Evolutionary conservation across 2,888 invertebrate species (phyloP).

Genomic region (Steromphala cineraria): DNA sequence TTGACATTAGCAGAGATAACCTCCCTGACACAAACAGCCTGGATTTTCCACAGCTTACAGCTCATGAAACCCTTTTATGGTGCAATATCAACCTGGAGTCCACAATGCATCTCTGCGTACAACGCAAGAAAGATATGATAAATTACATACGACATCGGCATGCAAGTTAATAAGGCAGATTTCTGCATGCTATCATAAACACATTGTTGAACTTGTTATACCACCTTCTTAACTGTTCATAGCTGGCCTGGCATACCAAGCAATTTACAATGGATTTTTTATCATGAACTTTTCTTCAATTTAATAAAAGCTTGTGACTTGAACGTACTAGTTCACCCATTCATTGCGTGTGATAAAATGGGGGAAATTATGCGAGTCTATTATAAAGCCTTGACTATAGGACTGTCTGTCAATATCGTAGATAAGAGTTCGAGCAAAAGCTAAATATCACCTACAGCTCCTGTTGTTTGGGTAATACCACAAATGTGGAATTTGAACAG

Average conservation of each 20-base stretch:
- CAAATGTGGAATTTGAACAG: neutral
- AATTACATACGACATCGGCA: neutral
- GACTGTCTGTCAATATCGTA: neutral
- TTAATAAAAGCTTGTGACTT: neutral
- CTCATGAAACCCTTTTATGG: too few species aligned
- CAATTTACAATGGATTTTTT: neutral
- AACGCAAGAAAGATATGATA: neutral
- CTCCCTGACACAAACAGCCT: too few species aligned
- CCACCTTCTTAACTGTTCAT: neutral
- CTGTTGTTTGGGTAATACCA: neutral
- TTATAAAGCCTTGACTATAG: neutral
- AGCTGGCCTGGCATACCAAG: neutral
- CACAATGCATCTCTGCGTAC: too few species aligned
- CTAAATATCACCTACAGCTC: neutral
- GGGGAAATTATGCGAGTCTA: neutral
- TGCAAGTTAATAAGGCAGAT: neutral
- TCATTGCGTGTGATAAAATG: neutral
- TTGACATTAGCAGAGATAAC: too few species aligned
- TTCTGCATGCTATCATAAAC: neutral
- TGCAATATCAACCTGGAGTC: too few species aligned
- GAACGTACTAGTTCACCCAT: neutral
- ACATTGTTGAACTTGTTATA: neutral
- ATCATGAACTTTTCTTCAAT: neutral
- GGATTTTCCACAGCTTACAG: too few species aligned
- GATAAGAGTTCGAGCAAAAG: neutral